Conservation (phyloP, 2,113 vertebrate species). For the Brachypodius melanocephalos region DNA sequence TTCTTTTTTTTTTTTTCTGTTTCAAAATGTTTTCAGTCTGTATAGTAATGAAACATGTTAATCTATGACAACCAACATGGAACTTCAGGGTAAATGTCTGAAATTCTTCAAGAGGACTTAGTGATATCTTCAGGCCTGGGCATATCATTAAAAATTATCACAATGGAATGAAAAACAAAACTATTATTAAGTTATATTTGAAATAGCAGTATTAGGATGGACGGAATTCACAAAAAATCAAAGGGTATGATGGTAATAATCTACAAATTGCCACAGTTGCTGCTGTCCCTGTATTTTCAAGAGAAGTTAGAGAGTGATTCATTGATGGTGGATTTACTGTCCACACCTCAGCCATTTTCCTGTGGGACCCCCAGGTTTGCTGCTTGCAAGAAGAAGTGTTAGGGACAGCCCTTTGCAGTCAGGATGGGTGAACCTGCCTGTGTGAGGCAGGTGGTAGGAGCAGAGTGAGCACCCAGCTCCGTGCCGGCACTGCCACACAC, state of each 20-base stretch:
- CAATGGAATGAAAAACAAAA: neutral
- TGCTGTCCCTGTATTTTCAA: neutral
- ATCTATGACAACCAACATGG: neutral
- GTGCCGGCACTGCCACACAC: accelerated
- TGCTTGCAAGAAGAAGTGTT: neutral
- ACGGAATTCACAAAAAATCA: neutral
- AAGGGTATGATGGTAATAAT: neutral
- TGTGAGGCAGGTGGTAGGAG: neutral
- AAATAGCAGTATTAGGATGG: neutral
- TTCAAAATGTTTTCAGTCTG: neutral
- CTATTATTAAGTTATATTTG: neutral
- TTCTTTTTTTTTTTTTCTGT: neutral
- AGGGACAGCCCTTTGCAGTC: neutral
- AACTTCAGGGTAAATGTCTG: neutral
- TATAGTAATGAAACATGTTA: neutral
- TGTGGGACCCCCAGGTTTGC: neutral
- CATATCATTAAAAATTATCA: neutral
- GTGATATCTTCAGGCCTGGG: neutral
- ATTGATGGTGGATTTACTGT: neutral
- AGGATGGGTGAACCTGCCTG: neutral
- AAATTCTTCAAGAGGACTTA: neutral
- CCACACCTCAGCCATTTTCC: neutral
- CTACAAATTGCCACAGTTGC: neutral
- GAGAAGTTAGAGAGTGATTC: neutral
- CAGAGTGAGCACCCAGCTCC: accelerated